Evolutionary conservation across 1,140 invertebrate genomes (phyloP).

Genomic region (Adoxophyes honmai): DNA sequence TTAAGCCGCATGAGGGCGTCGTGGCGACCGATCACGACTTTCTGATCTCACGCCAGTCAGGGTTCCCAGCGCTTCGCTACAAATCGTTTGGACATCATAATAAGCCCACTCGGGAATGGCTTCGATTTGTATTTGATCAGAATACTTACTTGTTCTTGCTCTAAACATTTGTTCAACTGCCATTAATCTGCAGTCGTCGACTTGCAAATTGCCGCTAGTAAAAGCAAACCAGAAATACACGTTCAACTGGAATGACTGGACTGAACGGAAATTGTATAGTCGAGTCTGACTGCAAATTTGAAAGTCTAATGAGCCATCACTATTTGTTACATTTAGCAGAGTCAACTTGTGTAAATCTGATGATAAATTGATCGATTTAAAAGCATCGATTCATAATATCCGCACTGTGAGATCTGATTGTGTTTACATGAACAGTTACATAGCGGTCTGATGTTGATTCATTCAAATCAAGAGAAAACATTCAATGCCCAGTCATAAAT

Average conservation of each 20-base stretch:
- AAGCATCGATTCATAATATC: too few species aligned
- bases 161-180: not conserved
- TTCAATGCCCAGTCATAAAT: not conserved
- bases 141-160: not conserved
- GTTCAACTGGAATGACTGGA: conserved; percentile 10
- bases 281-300: not conserved
- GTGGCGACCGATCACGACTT: conserved; percentile 53
- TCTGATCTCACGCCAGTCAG: conserved; percentile 41
- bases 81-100: conserved; percentile 32
- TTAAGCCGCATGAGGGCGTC: conserved; percentile 36
- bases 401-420: too few species aligned
- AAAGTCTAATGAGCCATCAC: not conserved
- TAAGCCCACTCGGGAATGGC: not conserved
- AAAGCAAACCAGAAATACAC: conserved; percentile 14
- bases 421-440: not conserved
- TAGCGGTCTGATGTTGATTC: not conserved
- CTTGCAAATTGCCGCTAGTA: conserved; percentile 10
- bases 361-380: too few species aligned
- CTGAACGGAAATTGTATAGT: conserved; percentile 5
- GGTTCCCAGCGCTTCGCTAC: conserved; percentile 38
- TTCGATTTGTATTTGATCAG: not conserved
- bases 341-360: not conserved
- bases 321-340: not conserved
- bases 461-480: conserved; percentile 4
- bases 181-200: conserved; percentile 8